phyloP scores from a whole-genome alignment of 2,113 vertebrate species.

The Campylomormyrus numenius region DNA sequence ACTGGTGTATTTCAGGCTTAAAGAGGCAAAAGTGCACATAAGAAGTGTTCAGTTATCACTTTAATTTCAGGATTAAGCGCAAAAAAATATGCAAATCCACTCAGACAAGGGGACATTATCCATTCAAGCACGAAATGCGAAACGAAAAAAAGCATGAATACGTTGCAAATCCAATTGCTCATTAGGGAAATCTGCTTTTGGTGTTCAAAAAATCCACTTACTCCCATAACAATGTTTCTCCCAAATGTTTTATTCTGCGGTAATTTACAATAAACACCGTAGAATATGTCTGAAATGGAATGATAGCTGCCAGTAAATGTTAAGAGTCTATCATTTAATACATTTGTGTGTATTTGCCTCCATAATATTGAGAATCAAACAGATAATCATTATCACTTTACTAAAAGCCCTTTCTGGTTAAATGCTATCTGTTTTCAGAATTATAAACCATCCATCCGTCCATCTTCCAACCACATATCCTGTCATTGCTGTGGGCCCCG shows the following conservation, averaged over 20 bases:
- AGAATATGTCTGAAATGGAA: neutral
- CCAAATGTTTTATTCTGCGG: neutral
- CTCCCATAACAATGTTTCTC: neutral
- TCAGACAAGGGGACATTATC: neutral
- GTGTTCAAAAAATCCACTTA: neutral
- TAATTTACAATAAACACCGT: neutral
- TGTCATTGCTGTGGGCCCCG: neutral
- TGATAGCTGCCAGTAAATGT: neutral
- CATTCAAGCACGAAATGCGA: neutral
- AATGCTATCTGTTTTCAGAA: neutral
- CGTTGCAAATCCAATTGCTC: neutral
- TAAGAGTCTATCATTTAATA: neutral
- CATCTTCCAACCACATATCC: neutral
- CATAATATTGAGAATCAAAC: neutral
- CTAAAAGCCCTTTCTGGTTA: neutral
- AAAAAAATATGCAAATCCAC: conserved; percentile 1
- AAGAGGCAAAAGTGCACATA: neutral
- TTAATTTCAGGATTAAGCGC: neutral
- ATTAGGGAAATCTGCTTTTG: neutral
- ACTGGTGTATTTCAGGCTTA: neutral
- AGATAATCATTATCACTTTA: neutral
- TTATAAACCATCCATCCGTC: neutral
- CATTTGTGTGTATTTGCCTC: neutral
- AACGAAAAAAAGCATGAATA: neutral
- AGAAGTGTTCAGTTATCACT: neutral